These are phyloP conservation scores for Sebastes taczanowskii DNA, from an alignment of 2,797 vertebrate genomes.

Conservation along the genomic window DNA sequence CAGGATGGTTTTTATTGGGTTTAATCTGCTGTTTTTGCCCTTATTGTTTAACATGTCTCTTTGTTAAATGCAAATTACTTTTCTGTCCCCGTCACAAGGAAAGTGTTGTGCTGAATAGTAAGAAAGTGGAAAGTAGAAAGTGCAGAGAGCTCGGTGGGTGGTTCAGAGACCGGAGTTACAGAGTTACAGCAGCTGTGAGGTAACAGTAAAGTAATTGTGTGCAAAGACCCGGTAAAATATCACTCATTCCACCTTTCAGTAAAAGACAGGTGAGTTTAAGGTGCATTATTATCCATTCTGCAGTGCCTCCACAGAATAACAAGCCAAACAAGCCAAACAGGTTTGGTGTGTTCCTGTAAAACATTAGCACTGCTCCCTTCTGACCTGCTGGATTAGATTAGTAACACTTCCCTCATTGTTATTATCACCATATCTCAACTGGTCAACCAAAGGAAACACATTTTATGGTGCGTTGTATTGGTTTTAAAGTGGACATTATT, in stretches of 20 bases:
- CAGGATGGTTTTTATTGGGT: neutral
- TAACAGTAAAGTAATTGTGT: neutral
- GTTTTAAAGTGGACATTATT: neutral
- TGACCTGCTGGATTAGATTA: neutral
- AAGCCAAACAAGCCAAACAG: conserved; percentile 27
- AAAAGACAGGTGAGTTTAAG: neutral
- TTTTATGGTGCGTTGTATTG: neutral
- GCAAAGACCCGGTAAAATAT: neutral
- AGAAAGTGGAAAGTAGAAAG: neutral
- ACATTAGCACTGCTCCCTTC: neutral
- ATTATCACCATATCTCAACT: neutral
- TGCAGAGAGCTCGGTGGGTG: neutral
- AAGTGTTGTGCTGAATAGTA: neutral
- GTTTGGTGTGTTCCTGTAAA: conserved; percentile 24
- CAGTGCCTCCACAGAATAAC: neutral
- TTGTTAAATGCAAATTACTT: neutral
- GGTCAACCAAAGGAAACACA: neutral
- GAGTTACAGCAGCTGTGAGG: neutral
- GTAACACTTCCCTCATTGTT: neutral
- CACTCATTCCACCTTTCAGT: neutral
- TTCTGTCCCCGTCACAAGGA: neutral
- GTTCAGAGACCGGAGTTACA: neutral
- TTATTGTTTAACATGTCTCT: neutral
- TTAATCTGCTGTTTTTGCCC: neutral
- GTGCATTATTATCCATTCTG: neutral